These are phyloP conservation scores for Calliopum simillimum DNA, from an alignment of 2,888 invertebrate genomes.

Conservation along the genomic window DNA sequence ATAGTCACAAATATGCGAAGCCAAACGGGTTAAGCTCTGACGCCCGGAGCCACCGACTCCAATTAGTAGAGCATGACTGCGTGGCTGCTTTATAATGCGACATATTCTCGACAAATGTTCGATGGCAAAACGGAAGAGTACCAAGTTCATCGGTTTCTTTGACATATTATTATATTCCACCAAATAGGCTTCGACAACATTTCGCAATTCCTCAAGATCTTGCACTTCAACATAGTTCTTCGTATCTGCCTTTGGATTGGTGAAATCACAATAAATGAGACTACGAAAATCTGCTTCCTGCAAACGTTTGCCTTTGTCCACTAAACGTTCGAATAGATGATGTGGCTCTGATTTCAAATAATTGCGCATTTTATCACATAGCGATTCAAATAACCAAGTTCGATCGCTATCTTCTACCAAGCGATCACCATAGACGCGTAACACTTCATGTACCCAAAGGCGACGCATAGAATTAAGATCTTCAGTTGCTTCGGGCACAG, in stretches of 20 bases:
- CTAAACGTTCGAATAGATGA: slow-evolving; percentile 77
- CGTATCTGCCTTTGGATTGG: slow-evolving; percentile 91
- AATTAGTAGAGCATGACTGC: slow-evolving; percentile 89
- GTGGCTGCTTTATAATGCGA: slow-evolving; percentile 90
- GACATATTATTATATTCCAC: slow-evolving; percentile 95
- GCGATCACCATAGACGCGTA: slow-evolving; percentile 93
- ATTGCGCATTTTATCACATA: slow-evolving; percentile 73
- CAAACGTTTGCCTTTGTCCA: slow-evolving; percentile 67
- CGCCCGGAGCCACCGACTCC: slow-evolving; percentile 95
- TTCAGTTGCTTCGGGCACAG: slow-evolving; percentile 92
- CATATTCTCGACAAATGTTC: slow-evolving; percentile 93
- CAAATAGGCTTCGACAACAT: slow-evolving; percentile 88
- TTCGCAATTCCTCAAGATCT: slow-evolving; percentile 82
- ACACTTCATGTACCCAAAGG: slow-evolving; percentile 93
- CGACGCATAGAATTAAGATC: slow-evolving; percentile 87
- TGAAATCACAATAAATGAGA: slow-evolving; percentile 94
- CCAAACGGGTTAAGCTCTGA: slow-evolving; percentile 89
- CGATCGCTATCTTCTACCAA: slow-evolving; percentile 87
- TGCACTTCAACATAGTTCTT: slow-evolving; percentile 89
- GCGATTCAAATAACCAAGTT: slow-evolving; percentile 81
- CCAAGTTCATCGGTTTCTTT: slow-evolving; percentile 96
- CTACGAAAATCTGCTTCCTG: slow-evolving; percentile 85
- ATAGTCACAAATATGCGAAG: slow-evolving; percentile 94
- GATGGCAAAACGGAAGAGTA: slow-evolving; percentile 92
- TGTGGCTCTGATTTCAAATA: slow-evolving; percentile 78